Conservation (phyloP, 2,113 vertebrate species). For the Motacilla alba region DNA sequence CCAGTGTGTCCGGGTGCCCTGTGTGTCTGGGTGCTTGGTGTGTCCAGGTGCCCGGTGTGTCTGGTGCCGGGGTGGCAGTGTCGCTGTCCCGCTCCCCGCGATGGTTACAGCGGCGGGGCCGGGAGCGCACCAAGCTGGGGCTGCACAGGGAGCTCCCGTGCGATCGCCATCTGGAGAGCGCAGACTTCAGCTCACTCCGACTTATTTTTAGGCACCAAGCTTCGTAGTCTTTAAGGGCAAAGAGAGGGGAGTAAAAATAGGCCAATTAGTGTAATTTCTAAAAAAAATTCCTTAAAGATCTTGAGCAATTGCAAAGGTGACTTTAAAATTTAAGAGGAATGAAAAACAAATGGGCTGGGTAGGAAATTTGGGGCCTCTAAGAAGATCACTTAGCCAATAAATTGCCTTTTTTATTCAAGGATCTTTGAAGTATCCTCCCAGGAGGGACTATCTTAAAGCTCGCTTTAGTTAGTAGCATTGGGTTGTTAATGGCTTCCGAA, state of each 20-base stretch:
- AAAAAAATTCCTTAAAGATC: conserved; percentile 56
- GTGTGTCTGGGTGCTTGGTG: too few relatives aligned
- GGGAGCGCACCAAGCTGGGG: too few relatives aligned
- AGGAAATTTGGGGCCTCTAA: conserved; percentile 47
- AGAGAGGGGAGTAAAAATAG: conserved; percentile 63
- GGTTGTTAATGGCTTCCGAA: conserved; percentile 51
- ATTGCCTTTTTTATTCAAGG: conserved; percentile 49
- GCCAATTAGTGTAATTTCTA: conserved; percentile 61
- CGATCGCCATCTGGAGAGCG: conserved; percentile 47
- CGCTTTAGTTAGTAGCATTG: conserved; percentile 1
- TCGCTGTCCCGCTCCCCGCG: too few relatives aligned
- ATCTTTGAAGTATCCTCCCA: conserved; percentile 55
- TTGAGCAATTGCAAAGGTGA: conserved; percentile 50
- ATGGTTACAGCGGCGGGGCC: too few relatives aligned
- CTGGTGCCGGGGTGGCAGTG: too few relatives aligned
- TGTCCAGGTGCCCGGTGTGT: too few relatives aligned
- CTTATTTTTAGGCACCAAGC: conserved; percentile 66
- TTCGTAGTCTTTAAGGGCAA: conserved; percentile 35
- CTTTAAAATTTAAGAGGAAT: conserved; percentile 60
- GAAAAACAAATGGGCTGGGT: conserved; percentile 49
- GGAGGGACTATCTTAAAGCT: conserved; percentile 17
- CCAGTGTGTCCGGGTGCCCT: too few relatives aligned
- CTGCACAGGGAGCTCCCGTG: background rate
- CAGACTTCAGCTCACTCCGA: background rate
- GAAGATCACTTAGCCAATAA: conserved; percentile 29